Conservation (phyloP, 2,888 invertebrate species). For the Cataglyphis albicans region DNA sequence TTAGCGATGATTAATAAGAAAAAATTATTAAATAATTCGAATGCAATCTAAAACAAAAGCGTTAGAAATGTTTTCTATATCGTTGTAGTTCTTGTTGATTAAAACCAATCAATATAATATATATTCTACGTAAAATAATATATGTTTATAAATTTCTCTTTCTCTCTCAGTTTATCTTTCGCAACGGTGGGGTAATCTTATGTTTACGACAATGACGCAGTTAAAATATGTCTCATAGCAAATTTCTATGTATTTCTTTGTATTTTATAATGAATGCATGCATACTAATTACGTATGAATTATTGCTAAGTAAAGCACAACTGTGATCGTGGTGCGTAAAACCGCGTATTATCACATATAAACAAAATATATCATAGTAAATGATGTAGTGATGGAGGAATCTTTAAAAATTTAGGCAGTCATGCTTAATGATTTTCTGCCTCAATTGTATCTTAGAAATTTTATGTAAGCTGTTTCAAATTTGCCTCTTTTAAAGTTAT, state of each 20-base stretch:
- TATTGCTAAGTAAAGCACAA: conserved; percentile 8
- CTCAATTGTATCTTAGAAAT: background rate
- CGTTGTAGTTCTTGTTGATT: conserved; percentile 23
- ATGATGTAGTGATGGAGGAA: background rate
- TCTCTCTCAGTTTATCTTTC: background rate
- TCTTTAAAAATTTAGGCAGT: background rate
- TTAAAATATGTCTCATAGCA: background rate
- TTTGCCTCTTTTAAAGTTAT: background rate
- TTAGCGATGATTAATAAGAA: conserved; percentile 11
- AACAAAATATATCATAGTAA: background rate
- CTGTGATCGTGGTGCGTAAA: background rate
- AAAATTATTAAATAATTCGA: conserved; percentile 41
- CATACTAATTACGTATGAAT: conserved; percentile 26
- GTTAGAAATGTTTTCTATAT: conserved; percentile 5
- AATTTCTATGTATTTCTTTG: conserved; percentile 12
- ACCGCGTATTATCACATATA: background rate
- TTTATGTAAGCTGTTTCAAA: background rate
- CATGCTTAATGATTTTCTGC: background rate
- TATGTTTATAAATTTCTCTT: background rate
- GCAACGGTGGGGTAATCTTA: conserved; percentile 20
- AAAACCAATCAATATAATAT: conserved; percentile 8
- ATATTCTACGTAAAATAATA: conserved; percentile 22
- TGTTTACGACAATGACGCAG: background rate
- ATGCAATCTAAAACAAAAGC: conserved; percentile 17
- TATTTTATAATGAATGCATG: background rate